A percentile compares a stretch with the other conserved stretches of the same genome.
These are phyloP conservation scores for Chaetodon trifasciatus DNA, from an alignment of 2,797 vertebrate species.

Conservation along the genomic window DNA sequence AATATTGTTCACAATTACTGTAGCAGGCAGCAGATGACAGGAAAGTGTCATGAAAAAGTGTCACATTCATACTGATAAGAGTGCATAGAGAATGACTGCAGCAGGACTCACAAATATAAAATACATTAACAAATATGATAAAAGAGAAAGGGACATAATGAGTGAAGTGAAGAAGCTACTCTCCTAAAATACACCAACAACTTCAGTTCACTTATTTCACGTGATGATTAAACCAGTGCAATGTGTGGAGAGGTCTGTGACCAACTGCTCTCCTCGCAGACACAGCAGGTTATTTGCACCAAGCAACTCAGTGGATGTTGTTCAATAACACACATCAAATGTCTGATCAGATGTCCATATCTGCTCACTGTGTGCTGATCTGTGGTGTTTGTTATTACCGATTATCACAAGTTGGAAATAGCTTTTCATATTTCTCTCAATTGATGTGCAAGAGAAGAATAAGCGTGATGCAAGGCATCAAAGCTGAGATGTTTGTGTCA, in stretches of 20 bases:
- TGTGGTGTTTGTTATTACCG: neutral
- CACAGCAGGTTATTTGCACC: neutral
- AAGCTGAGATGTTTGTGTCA: conserved; percentile 17
- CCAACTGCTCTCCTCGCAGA: neutral
- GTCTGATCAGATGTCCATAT: neutral
- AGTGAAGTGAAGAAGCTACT: neutral
- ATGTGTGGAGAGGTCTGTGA: neutral
- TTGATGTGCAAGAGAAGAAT: neutral
- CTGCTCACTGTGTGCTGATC: neutral
- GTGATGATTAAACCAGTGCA: neutral
- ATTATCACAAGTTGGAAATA: neutral
- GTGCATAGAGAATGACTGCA: neutral
- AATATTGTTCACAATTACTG: neutral
- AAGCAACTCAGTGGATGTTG: neutral
- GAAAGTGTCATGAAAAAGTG: neutral
- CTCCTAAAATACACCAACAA: neutral
- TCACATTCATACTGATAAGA: neutral
- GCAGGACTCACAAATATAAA: neutral
- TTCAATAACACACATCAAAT: neutral
- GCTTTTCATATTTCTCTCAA: neutral
- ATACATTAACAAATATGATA: neutral
- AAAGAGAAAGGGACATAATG: neutral
- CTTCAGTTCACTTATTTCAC: neutral
- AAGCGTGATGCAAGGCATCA: neutral
- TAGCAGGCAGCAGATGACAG: neutral